Conservation (phyloP, 2,888 invertebrate genomes). For the Abrostola tripartita region DNA sequence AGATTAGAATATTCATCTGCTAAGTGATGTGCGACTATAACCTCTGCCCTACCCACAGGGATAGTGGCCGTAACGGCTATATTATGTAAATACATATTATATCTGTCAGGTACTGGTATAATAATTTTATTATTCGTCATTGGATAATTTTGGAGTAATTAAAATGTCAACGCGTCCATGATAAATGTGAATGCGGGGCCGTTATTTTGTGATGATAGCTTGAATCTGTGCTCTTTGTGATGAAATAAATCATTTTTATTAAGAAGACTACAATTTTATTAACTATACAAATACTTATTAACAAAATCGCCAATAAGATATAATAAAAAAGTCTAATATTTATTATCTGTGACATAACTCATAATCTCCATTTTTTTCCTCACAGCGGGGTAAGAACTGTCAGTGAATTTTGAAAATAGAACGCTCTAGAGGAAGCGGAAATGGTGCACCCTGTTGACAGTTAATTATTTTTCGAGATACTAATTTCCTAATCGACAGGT, state of each 20-base stretch:
- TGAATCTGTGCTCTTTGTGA: slow-evolving; percentile 21
- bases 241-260: slow-evolving; percentile 13
- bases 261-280: not conserved
- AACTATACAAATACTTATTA: not conserved
- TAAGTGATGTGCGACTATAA: no score
- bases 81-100: not conserved
- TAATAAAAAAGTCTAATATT: not conserved
- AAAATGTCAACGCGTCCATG: slow-evolving; percentile 38
- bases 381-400: slow-evolving; percentile 33
- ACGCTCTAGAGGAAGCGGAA: slow-evolving; percentile 84
- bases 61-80: not conserved
- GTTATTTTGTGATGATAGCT: slow-evolving; percentile 36
- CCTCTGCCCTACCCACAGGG: not conserved
- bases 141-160: slow-evolving; percentile 41
- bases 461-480: slow-evolving; percentile 84
- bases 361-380: slow-evolving; percentile 38
- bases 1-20: no score
- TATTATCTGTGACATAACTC: slow-evolving; percentile 20
- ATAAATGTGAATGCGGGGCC: slow-evolving; percentile 33
- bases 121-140: slow-evolving; percentile 46
- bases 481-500: slow-evolving; percentile 84
- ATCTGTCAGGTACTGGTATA: slow-evolving; percentile 9
- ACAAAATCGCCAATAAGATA: not conserved
- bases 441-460: slow-evolving; percentile 84
- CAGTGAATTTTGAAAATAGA: slow-evolving; percentile 84